Evolutionary conservation across 2,797 vertebrate genomes (phyloP).

Genomic region (Taeniopygia guttata): DNA sequence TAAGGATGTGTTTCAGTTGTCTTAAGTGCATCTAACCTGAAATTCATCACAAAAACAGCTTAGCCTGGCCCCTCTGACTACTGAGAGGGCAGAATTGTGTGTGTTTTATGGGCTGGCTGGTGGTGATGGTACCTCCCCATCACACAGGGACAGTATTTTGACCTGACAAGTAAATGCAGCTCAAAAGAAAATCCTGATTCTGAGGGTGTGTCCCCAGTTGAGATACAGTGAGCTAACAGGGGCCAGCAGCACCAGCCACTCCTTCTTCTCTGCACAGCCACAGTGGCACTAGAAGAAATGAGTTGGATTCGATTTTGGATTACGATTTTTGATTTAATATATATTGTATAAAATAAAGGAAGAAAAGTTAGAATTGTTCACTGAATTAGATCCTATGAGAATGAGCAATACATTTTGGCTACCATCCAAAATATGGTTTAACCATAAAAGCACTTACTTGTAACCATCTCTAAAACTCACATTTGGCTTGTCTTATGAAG

Average conservation of each 20-base stretch:
- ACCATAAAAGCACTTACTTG: not conserved
- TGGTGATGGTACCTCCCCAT: not conserved
- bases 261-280: not conserved
- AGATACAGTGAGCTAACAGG: accelerated
- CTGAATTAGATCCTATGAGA: not conserved
- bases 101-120: accelerated
- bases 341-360: not conserved
- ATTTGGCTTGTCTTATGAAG: not conserved
- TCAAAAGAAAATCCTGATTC: not conserved
- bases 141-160: not conserved
- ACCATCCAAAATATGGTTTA: not conserved
- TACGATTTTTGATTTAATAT: not conserved
- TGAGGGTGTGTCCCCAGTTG: not conserved
- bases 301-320: not conserved
- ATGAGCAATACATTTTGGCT: not conserved
- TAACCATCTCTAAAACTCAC: not conserved
- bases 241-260: not conserved
- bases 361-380: not conserved
- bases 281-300: not conserved
- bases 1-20: not conserved
- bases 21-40: not conserved
- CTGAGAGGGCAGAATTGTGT: not conserved
- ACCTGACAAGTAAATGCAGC: not conserved
- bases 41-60: not conserved
- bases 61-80: not conserved